phyloP scores from a whole-genome alignment of 2,797 vertebrate genomes.

The Lophotriccus pileatus region DNA sequence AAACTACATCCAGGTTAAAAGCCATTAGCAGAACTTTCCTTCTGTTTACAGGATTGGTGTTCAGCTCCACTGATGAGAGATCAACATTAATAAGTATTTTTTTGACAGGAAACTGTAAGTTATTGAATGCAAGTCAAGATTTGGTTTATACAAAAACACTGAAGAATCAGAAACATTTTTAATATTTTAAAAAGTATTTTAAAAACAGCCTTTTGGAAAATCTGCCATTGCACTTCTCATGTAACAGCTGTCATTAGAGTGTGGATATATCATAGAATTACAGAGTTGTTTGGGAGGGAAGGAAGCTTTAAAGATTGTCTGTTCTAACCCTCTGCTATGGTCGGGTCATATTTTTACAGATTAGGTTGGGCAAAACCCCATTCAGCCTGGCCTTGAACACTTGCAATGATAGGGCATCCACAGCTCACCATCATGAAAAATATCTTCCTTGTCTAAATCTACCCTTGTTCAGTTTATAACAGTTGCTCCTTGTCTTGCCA shows the following conservation, averaged over 20 bases:
- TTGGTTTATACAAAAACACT: not conserved
- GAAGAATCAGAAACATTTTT: not conserved
- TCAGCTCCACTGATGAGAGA: not conserved
- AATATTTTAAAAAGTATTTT: too few relatives aligned
- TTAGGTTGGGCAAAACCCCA: not conserved
- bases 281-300: not conserved
- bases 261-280: not conserved
- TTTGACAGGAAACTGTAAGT: not conserved
- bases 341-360: not conserved
- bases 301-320: not conserved
- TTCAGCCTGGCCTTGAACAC: not conserved
- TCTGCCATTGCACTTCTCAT: not conserved
- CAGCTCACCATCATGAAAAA: not conserved
- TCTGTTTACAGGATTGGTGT: not conserved
- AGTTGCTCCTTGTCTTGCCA: not conserved
- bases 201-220: not conserved
- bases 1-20: not conserved
- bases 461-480: not conserved
- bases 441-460: not conserved
- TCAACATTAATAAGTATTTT: not conserved
- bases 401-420: too few relatives aligned
- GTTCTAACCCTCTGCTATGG: not conserved
- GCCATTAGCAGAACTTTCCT: not conserved
- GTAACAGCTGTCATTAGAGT: not conserved
- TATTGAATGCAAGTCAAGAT: not conserved